Percentiles rank a stretch among this genome's conserved stretches.
Conservation (phyloP, 2,113 vertebrate genomes). For the Panthera tigris region DNA sequence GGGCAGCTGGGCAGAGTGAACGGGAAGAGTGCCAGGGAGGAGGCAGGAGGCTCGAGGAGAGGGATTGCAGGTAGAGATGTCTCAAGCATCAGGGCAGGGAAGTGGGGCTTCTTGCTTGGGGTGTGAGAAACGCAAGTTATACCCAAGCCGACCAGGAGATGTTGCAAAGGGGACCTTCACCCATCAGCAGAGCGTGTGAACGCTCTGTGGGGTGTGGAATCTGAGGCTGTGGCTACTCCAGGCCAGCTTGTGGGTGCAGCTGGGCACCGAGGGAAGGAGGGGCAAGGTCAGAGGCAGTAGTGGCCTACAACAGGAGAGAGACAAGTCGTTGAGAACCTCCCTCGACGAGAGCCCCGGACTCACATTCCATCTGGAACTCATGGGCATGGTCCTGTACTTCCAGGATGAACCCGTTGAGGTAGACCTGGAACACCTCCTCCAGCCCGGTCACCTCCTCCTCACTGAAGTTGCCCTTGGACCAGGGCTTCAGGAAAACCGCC, state of each 20-base stretch:
- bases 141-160: too few species aligned
- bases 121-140: not conserved
- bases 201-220: not conserved
- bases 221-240: not conserved
- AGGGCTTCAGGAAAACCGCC: not conserved
- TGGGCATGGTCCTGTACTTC: not conserved
- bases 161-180: too few species aligned
- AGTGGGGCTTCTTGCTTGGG: not conserved
- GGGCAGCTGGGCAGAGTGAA: not conserved
- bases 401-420: not conserved
- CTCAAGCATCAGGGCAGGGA: not conserved
- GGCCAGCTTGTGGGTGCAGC: not conserved
- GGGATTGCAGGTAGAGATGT: not conserved
- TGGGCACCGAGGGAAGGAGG: not conserved
- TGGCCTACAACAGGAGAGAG: not conserved
- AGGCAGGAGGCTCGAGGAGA: not conserved
- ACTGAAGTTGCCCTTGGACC: not conserved
- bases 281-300: rapidly evolving
- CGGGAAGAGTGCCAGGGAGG: not conserved
- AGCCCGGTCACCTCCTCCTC: not conserved
- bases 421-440: not conserved
- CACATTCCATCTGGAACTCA: not conserved
- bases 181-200: not conserved
- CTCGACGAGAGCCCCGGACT: not conserved
- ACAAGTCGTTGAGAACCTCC: too few species aligned